Evolutionary conservation across 2,797 vertebrate genomes (phyloP), one percentile per base, ranked within the genome.

Genomic region (Anableps anableps): DNA sequence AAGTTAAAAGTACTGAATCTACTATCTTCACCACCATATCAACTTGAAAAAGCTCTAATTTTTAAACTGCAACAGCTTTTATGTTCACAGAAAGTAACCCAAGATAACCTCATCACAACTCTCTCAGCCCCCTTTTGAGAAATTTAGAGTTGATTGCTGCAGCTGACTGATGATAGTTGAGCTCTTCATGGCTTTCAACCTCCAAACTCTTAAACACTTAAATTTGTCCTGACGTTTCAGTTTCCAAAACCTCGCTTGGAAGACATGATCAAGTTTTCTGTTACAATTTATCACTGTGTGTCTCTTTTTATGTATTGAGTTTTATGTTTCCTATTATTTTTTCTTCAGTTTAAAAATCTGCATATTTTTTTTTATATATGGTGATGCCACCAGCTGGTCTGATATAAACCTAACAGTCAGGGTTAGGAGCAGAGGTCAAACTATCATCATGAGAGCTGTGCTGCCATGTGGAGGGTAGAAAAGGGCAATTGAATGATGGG

Each of bases 401-500:
- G 10, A n/a, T 75, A 5, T 77, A 75, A 77, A 51, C 43, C 38
- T 9, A 72, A 78, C 79, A 53, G n/a, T 53, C n/a, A 7, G n/a
- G 75, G 77, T 51, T 73, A 26, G 74, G 55, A 60, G 77, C 58
- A 76, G 74, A 80, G 84, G 88, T 88, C 31, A 36, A 29, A 47
- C 26, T 87, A 80, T 78, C 79, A 82, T 82, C 77, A 79, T 29
- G 72, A 50, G 79, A 80, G 76, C 79, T 74, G 14, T 60, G 31
- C 58, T 78, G 81, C 81, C 80, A 80, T 85, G 83, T 83, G 83
- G 71, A 80, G 64, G 23, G 84, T 78, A 41, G 68, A 88, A 89
- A 88, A 85, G 80, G 83, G 77, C 82, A 80, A 89, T 77, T 23
- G 16, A 77, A 72, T 79, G 87, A 91, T 88, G 82, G 77, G 82